Conservation (phyloP, 1,140 invertebrate species). For the Onthophagus taurus region DNA sequence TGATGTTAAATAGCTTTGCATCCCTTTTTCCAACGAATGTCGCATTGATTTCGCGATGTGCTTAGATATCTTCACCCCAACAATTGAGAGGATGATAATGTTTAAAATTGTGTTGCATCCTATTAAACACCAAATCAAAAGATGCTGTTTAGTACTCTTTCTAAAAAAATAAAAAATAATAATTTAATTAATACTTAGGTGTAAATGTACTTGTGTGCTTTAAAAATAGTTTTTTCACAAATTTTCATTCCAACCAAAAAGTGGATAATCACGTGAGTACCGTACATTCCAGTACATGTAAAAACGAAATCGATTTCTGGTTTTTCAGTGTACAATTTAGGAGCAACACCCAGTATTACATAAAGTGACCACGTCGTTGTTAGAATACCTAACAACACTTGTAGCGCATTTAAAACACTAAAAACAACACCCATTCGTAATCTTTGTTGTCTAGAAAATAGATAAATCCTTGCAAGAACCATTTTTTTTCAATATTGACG, state of each 20-base stretch:
- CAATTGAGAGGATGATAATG: constrained; percentile 26
- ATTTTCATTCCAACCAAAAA: constrained; percentile 32
- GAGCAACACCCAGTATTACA: constrained; percentile 24
- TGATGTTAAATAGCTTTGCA: constrained; percentile 35
- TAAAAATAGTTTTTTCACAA: constrained; percentile 28
- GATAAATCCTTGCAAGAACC: constrained; percentile 2
- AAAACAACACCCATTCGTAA: constrained; percentile 3
- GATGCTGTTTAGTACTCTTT: constrained; percentile 31
- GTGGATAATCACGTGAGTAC: constrained; percentile 28
- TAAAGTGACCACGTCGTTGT: constrained; percentile 28
- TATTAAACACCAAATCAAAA: constrained; percentile 28
- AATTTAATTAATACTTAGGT: background rate
- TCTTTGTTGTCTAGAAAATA: constrained; percentile 4
- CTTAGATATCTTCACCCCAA: constrained; percentile 28
- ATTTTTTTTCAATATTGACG: background rate
- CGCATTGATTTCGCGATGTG: constrained; percentile 32
- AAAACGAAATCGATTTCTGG: constrained; percentile 34
- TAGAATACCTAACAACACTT: constrained; percentile 20
- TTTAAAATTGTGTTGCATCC: constrained; percentile 26
- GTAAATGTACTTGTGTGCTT: constrained; percentile 30
- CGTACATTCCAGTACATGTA: constrained; percentile 30
- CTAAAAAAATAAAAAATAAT: constrained; percentile 17
- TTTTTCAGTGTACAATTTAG: constrained; percentile 30
- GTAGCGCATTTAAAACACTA: constrained; percentile 4
- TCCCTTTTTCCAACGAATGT: constrained; percentile 29